Conservation (phyloP, 2,888 invertebrate species). For the Drosophila tripunctata region DNA sequence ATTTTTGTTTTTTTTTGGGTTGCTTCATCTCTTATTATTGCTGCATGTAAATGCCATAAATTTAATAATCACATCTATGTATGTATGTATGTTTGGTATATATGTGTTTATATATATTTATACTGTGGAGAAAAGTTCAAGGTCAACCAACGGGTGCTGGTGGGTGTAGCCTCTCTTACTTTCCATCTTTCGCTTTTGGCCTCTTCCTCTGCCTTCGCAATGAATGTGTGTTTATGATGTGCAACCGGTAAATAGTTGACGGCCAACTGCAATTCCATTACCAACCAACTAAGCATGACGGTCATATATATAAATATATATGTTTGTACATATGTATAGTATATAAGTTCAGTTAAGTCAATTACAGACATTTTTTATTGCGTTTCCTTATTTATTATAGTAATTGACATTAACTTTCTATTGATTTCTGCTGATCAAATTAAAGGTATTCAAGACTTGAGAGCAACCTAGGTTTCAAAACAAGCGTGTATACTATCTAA, state of each 20-base stretch:
- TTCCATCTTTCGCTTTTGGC: not conserved
- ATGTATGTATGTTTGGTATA: constrained; percentile 2
- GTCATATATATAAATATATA: not conserved
- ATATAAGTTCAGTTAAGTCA: too few relatives aligned
- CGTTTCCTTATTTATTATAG: not conserved
- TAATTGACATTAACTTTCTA: not conserved
- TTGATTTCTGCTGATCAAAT: not conserved
- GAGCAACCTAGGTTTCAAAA: not conserved
- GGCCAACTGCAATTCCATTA: constrained; percentile 19
- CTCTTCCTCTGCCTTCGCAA: not conserved
- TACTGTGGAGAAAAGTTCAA: constrained; percentile 62
- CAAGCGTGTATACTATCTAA: too few relatives aligned
- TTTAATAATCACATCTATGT: constrained; percentile 66
- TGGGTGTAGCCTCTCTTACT: constrained; percentile 10
- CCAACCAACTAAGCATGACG: constrained; percentile 1
- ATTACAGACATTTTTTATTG: not conserved
- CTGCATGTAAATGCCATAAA: constrained; percentile 60
- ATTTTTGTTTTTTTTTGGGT: not conserved
- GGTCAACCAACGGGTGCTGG: constrained; percentile 50
- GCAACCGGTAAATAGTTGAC: constrained; percentile 14
- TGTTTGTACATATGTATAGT: too few relatives aligned
- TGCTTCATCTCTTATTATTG: constrained; percentile 5
- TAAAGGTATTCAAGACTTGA: not conserved
- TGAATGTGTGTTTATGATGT: constrained; percentile 15
- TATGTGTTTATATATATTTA: constrained; percentile 11